phyloP scores from a whole-genome alignment of 2,113 vertebrate species.

The Laticauda colubrina region DNA sequence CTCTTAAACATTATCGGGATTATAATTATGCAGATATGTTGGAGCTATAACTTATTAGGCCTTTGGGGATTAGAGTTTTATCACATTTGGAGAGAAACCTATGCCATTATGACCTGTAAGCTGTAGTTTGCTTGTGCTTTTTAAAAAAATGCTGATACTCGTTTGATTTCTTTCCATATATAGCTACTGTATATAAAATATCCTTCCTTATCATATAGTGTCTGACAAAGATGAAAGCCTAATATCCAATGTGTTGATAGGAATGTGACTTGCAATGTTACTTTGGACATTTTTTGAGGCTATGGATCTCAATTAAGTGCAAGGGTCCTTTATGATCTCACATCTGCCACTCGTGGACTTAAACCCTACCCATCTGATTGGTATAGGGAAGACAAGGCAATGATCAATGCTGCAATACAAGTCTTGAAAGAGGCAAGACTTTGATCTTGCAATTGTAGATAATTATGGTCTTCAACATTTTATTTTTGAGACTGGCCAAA shows the following conservation, averaged over 20 bases:
- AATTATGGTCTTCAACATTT: not conserved
- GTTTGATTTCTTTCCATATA: not conserved
- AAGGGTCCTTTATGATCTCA: not conserved
- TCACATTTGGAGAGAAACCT: not conserved
- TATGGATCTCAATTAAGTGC: not conserved
- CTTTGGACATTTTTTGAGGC: not conserved
- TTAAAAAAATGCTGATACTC: not conserved
- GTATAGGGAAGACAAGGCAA: not conserved
- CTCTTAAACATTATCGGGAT: not conserved
- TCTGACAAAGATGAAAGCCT: not conserved
- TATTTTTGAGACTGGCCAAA: not conserved
- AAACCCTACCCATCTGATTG: not conserved
- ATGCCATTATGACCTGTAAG: not conserved
- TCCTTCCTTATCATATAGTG: not conserved
- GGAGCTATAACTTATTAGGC: not conserved
- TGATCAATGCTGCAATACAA: not conserved
- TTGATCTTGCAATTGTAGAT: not conserved
- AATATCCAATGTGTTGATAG: not conserved
- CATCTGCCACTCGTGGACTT: not conserved
- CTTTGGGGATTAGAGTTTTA: not conserved
- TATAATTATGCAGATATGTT: not conserved
- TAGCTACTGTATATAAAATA: not conserved
- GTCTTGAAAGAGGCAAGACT: not conserved
- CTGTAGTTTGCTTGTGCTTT: not conserved
- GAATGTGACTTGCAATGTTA: not conserved